phyloP scores from a whole-genome alignment of 2,888 invertebrate species.

The Ormia ochracea region DNA sequence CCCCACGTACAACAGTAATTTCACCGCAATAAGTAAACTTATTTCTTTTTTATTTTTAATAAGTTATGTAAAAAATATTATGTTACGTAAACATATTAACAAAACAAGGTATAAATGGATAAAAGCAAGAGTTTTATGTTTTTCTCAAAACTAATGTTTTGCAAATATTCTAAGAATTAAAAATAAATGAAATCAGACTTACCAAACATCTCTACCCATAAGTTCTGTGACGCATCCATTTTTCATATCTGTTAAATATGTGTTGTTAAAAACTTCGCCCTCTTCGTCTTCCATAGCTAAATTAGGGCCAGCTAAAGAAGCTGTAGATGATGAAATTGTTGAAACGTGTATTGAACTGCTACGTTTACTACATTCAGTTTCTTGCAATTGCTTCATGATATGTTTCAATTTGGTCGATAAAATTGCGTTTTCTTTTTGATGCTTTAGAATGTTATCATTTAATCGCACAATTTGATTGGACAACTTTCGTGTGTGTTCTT shows the following conservation, averaged over 20 bases:
- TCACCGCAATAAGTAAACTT: too few relatives aligned
- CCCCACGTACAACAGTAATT: too few relatives aligned
- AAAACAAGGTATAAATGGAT: too few relatives aligned
- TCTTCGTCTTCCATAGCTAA: conserved; percentile 90
- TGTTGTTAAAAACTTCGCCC: conserved; percentile 89
- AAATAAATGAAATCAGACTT: conserved; percentile 33
- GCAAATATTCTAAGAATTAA: too few relatives aligned
- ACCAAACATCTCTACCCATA: conserved; percentile 70
- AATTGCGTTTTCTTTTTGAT: conserved; percentile 74
- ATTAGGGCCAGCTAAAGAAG: conserved; percentile 69
- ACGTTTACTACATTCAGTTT: conserved; percentile 65
- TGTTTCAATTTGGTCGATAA: conserved; percentile 73
- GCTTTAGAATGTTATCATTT: conserved; percentile 74
- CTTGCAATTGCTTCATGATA: conserved; percentile 62
- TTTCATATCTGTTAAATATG: conserved; percentile 84
- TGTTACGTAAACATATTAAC: too few relatives aligned
- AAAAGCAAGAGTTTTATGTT: too few relatives aligned
- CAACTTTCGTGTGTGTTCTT: conserved; percentile 72
- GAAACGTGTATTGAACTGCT: conserved; percentile 64
- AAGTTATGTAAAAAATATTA: too few relatives aligned
- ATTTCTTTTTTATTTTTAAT: too few relatives aligned
- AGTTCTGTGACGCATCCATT: conserved; percentile 77
- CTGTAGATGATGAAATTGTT: conserved; percentile 51
- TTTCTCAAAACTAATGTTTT: too few relatives aligned
- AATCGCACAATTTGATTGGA: conserved; percentile 73